Percentiles rank a stretch among this genome's conserved stretches.
Conservation (phyloP, 2,113 vertebrate species). For the Psophia crepitans region DNA sequence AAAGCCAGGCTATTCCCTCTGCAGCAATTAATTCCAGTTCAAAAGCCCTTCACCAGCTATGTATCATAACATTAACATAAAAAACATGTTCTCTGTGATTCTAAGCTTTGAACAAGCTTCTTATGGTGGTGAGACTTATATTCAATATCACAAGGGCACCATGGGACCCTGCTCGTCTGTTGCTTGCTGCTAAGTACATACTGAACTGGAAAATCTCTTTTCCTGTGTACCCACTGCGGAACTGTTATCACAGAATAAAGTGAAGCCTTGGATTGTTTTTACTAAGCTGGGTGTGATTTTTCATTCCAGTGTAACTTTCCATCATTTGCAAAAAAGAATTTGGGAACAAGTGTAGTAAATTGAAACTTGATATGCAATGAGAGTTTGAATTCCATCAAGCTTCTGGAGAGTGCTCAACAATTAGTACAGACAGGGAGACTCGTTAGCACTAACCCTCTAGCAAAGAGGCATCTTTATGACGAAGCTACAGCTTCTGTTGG, state of each 20-base stretch:
- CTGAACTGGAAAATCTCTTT: constrained; percentile 40
- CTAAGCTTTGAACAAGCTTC: constrained; percentile 45
- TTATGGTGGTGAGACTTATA: neutral
- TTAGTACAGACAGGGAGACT: neutral
- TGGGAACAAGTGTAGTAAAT: neutral
- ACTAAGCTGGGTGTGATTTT: neutral
- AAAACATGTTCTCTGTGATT: neutral
- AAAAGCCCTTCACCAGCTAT: constrained; percentile 29
- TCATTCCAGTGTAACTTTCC: constrained; percentile 10
- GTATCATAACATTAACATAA: constrained; percentile 24
- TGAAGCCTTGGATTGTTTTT: neutral
- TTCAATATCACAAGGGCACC: neutral
- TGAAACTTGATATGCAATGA: neutral
- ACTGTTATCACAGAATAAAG: neutral
- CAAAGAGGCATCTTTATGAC: neutral
- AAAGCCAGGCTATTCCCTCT: constrained; percentile 34
- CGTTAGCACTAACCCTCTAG: neutral
- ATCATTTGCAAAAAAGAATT: neutral
- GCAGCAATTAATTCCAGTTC: constrained; percentile 45
- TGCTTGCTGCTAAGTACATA: neutral
- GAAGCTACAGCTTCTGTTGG: neutral
- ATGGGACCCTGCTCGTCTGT: neutral
- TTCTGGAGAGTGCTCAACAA: neutral
- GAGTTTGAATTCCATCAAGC: neutral
- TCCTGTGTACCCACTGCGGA: neutral